Evolutionary conservation across 2,888 invertebrate genomes (phyloP).

Genomic region (Nyleta sp.): DNA sequence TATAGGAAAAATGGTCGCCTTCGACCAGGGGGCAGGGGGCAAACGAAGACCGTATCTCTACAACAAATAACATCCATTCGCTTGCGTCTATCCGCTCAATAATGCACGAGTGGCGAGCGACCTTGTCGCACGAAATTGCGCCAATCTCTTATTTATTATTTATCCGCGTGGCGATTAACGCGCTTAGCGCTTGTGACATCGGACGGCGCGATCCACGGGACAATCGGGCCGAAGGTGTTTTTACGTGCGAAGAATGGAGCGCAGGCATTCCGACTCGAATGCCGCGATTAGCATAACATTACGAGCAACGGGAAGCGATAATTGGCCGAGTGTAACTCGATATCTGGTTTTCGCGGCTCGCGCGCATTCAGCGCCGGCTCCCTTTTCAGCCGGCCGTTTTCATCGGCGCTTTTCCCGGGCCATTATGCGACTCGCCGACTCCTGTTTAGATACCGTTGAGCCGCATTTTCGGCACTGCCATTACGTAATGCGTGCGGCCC

Average conservation of each 20-base stretch:
- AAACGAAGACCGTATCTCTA: too few species aligned
- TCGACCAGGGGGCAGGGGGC: too few species aligned
- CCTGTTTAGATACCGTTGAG: constrained; percentile 80
- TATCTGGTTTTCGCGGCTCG: constrained; percentile 76
- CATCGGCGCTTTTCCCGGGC: constrained; percentile 39
- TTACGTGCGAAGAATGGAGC: constrained; percentile 21
- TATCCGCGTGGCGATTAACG: constrained; percentile 31
- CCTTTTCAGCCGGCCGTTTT: constrained; percentile 65
- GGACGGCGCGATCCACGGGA: background rate
- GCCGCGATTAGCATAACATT: constrained; percentile 74
- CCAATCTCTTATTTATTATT: constrained; percentile 56
- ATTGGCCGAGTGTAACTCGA: constrained; percentile 77
- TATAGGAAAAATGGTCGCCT: too few species aligned
- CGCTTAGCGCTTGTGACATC: constrained; percentile 22
- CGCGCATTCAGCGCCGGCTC: constrained; percentile 63
- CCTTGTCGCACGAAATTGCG: constrained; percentile 48
- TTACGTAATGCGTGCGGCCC: constrained; percentile 81
- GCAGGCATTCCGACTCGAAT: constrained; percentile 7
- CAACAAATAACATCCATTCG: constrained; percentile 32
- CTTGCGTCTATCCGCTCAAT: constrained; percentile 37
- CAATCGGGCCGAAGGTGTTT: constrained; percentile 38
- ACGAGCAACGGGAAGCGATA: constrained; percentile 73
- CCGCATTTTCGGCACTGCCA: constrained; percentile 80
- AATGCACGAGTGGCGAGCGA: constrained; percentile 41
- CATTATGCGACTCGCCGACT: constrained; percentile 67